Evolutionary conservation across 2,797 vertebrate species (phyloP).

Genomic region (Muscicapa striata): DNA sequence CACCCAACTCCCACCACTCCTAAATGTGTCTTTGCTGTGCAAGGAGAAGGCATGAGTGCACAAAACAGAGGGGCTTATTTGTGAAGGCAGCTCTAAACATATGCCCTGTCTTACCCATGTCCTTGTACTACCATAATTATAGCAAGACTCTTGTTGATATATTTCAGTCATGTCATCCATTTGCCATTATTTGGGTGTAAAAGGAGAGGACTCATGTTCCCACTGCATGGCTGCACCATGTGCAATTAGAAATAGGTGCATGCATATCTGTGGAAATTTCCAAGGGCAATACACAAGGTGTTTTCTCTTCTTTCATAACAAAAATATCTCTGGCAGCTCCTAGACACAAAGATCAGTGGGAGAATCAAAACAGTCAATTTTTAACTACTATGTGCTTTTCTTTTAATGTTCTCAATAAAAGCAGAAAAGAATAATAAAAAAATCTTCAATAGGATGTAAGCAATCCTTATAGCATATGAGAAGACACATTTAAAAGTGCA

Average conservation of each 20-base stretch:
- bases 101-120: neutral
- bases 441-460: neutral
- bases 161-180: neutral
- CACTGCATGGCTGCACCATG: neutral
- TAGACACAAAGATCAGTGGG: neutral
- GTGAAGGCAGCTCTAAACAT: neutral
- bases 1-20: neutral
- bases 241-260: neutral
- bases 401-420: neutral
- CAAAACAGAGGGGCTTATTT: neutral
- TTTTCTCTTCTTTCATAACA: conserved; percentile 28
- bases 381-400: neutral
- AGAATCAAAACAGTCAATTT: neutral
- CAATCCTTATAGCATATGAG: neutral
- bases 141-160: neutral
- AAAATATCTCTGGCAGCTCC: neutral
- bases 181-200: neutral
- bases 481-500: neutral
- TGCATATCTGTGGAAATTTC: conserved; percentile 28
- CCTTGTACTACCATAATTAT: neutral
- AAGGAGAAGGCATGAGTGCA: neutral
- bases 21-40: neutral
- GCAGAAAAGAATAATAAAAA: neutral
- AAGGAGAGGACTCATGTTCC: neutral
- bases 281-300: conserved; percentile 21